A percentile compares a stretch with the other conserved stretches of the same genome.
phyloP scores from a whole-genome alignment of 2,888 invertebrate genomes.

The Diarsia rubi region DNA sequence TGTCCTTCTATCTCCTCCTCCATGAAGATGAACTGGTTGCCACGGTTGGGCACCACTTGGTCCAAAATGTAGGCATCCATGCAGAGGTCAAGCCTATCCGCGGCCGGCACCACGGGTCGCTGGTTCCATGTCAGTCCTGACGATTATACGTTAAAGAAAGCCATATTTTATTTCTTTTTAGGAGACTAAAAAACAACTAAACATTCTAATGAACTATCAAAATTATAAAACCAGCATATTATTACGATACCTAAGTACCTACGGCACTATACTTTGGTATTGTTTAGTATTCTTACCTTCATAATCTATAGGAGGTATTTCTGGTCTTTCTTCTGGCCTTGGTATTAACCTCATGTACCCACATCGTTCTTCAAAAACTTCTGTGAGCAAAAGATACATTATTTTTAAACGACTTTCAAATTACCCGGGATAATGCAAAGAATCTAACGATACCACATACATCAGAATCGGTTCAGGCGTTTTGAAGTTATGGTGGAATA shows the following conservation, averaged over 20 bases:
- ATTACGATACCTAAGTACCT: too few species aligned
- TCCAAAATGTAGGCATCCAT: slow-evolving; percentile 81
- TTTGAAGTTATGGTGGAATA: too few species aligned
- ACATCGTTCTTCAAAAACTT: slow-evolving; percentile 73
- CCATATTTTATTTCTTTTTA: neutral
- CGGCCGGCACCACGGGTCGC: slow-evolving; percentile 80
- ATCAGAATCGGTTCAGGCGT: too few species aligned
- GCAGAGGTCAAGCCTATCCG: slow-evolving; percentile 81
- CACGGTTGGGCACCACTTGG: slow-evolving; percentile 89
- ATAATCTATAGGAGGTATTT: slow-evolving; percentile 71
- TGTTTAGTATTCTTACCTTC: slow-evolving; percentile 71
- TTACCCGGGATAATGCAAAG: too few species aligned
- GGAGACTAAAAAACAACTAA: neutral
- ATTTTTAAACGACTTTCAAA: too few species aligned
- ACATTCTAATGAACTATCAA: neutral
- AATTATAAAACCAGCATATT: neutral
- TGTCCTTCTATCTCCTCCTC: slow-evolving; percentile 86
- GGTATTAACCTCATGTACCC: slow-evolving; percentile 82
- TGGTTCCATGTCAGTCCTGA: slow-evolving; percentile 77
- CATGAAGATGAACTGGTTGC: slow-evolving; percentile 90
- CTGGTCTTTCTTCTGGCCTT: slow-evolving; percentile 76
- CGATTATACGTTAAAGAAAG: neutral
- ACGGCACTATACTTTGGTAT: neutral
- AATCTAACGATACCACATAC: too few species aligned
- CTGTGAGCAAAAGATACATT: slow-evolving; percentile 9